Conservation (phyloP, 2,888 invertebrate species). For the Luffia ferchaultella region DNA sequence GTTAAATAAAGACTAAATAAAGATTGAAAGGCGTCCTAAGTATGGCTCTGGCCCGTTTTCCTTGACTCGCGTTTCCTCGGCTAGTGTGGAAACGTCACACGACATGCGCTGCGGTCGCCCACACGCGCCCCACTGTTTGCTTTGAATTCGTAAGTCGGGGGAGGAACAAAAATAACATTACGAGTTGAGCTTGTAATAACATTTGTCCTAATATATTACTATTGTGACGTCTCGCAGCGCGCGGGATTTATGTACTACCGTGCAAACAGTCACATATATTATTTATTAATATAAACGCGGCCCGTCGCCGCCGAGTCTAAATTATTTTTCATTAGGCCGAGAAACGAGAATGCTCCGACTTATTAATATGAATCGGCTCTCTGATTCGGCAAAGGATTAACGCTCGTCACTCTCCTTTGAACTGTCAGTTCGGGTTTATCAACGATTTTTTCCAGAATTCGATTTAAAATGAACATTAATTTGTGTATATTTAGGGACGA, state of each 20-base stretch:
- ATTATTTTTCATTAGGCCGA: constrained; percentile 46
- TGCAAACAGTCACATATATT: constrained; percentile 51
- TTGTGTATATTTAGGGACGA: too few species aligned
- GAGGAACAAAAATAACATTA: constrained; percentile 57
- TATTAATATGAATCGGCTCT: not conserved
- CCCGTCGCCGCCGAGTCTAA: constrained; percentile 46
- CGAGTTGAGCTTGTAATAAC: constrained; percentile 59
- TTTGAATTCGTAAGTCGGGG: constrained; percentile 34
- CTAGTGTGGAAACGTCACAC: not conserved
- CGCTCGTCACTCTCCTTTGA: not conserved
- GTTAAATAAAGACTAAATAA: not conserved
- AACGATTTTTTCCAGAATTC: not conserved
- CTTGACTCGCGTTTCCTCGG: not conserved
- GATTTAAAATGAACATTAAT: not conserved
- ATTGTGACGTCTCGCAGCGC: constrained; percentile 52
- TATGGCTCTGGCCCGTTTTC: not conserved
- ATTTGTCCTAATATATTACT: constrained; percentile 62
- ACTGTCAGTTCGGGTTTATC: not conserved
- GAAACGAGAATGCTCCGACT: not conserved
- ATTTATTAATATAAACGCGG: constrained; percentile 55
- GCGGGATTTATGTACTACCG: constrained; percentile 50
- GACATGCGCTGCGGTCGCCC: constrained; percentile 18
- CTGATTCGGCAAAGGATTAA: not conserved
- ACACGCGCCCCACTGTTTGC: constrained; percentile 21
- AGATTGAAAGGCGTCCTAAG: not conserved